Conservation (phyloP, 2,113 vertebrate genomes). For the Gracilinanus agilis region DNA sequence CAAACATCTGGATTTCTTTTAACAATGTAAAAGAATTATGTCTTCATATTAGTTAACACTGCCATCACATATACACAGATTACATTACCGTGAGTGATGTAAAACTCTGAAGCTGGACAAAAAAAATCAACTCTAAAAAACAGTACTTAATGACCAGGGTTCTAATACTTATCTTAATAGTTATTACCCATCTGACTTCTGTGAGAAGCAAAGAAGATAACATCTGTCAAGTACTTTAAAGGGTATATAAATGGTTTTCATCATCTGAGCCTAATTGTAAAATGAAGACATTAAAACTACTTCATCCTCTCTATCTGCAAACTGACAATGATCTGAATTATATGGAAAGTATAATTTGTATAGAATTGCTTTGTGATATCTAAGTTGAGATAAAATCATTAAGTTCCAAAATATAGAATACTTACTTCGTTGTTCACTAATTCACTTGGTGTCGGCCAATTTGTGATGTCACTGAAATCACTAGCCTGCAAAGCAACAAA, state of each 20-base stretch:
- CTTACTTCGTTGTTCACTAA: constrained; percentile 93
- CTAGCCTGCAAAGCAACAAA: constrained; percentile 86
- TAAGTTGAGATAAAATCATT: constrained; percentile 35
- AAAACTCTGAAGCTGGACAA: not conserved
- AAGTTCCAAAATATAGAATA: constrained; percentile 35
- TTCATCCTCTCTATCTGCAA: not conserved
- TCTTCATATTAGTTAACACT: not conserved
- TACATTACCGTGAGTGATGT: not conserved
- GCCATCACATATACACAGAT: not conserved
- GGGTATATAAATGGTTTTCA: not conserved
- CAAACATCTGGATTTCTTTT: no score
- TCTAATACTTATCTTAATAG: not conserved
- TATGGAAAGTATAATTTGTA: constrained; percentile 35
- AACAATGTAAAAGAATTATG: not conserved
- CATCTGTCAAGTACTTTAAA: not conserved
- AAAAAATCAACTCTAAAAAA: not conserved
- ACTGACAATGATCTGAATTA: not conserved
- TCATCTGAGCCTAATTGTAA: not conserved
- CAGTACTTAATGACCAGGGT: not conserved
- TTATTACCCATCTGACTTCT: not conserved
- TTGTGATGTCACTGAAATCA: constrained; percentile 95
- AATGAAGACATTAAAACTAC: not conserved
- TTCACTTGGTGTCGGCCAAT: constrained; percentile 97
- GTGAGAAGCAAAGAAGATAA: not conserved
- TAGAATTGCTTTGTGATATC: not conserved